Base-by-base conservation (phyloP, 2,888 invertebrate species). In the Notodonta dromedarius region DNA sequence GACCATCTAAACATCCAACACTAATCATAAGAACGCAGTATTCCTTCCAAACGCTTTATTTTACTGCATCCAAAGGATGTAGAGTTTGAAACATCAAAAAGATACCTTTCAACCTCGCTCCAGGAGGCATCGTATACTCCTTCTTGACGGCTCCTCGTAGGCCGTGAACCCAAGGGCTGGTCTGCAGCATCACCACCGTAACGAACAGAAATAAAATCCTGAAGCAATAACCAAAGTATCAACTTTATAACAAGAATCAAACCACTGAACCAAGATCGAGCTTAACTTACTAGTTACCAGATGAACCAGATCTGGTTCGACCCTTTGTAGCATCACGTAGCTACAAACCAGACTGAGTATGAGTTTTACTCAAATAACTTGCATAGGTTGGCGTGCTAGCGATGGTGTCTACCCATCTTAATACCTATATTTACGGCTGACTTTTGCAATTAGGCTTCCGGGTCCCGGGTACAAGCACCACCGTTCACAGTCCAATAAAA, bases 1-100 rank as follows among this genome's bases (percentile, higher is more conserved):
- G 79, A 6, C 82, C 80, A 60, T 88, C 90, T 90, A 67, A 35
- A 54, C 13, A 14, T 4, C 2, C 2, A 14, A 39, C 8, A 3
- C 4, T 13, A n/a, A 4, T 53, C 13, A 2, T 4, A 8, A 5
- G 8, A 7, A 14, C 9, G 13, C 11, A 44, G 11, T 13, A 44
- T 13, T 0, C 11, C 13, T 13, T 13, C 0, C 13, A 13, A 5
- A 44, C 9, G 44, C 5, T 13, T 44, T 44, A 44, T 44, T 1
- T 52, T 9, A 12, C 52, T 5, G 24, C 16, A 50, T 50, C 7
- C 50, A n/a, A 13, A 14, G 50, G 24, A 24, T 24, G 2, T 24
- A 1, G 24, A 24, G 24, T 2, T 24, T 2, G 11, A 24, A 16
- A 24, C 9, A 51, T 24, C 7, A 2, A 53, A 2, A 35, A 35